Base-by-base conservation (phyloP, 2,113 vertebrate species). In the Eubucco bourcierii region DNA sequence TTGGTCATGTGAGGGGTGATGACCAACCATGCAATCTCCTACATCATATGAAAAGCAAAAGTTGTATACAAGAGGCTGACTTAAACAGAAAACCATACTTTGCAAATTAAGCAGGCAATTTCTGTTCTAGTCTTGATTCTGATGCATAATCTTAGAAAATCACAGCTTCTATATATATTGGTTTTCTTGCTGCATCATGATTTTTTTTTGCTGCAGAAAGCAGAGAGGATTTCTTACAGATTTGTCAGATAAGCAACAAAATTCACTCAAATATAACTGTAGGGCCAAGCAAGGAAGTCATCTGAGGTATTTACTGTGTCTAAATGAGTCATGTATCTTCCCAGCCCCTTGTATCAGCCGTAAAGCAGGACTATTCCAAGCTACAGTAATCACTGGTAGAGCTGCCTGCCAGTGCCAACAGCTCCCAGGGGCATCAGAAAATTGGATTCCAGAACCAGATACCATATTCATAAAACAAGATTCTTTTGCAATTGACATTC, bases 281-380 rank as follows among this genome's bases (percentile, higher is more conserved):
- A 67, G 16, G n/a, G 28, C 46, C 60, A 87, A 85, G 25, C 28
- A 76, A 76, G n/a, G 17, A 91, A 95, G 74, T 80, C 19, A 68
- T 33, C 27, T 59, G 55, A 68, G 60, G 27, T n/a, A 9, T 66
- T 87, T 79, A 59, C 25, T 17, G n/a, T 70, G 55, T 80, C 60
- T 39, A 80, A 91, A 83, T 47, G 21, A 88, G 31, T 44, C 70
- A 56, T 0, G 0, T 10, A 6, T 3, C 0, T 80, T 41, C 68
- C 17, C 21, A 86, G 37, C 4, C 65, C 34, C 5, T 3, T 3
- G 5, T 60, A 63, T 47, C 47, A 91, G 47, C 27, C 72, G 46
- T 7, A 17, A 77, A 15, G 33, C 64, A 90, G 47, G 28, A 71
- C 60, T 86, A 7, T 15, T 33, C 68, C 66, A 21, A 71, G 34